Evolutionary conservation across 2,113 vertebrate genomes (phyloP).

Genomic region (Laticauda colubrina): DNA sequence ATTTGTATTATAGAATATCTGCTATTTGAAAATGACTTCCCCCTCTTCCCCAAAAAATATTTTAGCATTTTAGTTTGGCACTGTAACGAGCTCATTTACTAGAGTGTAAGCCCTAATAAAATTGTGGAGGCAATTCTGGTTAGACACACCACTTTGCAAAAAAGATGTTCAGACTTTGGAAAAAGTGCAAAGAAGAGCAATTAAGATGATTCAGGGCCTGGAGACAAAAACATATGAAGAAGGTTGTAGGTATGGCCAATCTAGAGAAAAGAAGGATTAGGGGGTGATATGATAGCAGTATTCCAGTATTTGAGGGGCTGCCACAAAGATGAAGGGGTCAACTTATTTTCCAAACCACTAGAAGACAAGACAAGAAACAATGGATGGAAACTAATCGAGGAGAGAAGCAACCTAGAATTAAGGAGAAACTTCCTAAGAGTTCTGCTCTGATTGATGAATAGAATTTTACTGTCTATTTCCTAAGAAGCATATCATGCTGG

Average conservation of each 20-base stretch:
- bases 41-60: background rate
- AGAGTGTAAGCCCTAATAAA: background rate
- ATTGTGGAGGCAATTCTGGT: background rate
- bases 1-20: background rate
- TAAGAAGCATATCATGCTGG: background rate
- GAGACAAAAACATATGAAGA: background rate
- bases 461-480: background rate
- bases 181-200: background rate
- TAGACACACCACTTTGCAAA: background rate
- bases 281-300: background rate
- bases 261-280: background rate
- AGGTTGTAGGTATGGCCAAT: background rate
- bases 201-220: background rate
- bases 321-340: background rate
- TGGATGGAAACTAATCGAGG: background rate
- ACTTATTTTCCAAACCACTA: background rate
- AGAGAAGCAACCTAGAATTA: background rate
- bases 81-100: background rate
- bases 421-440: background rate
- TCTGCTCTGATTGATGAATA: background rate
- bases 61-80: background rate
- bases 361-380: background rate
- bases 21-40: background rate
- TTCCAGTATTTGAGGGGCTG: background rate
- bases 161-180: background rate